Evolutionary conservation across 2,888 invertebrate species (phyloP), one percentile per base, ranked within the genome.

Genomic region (Netelia fuscicornis): DNA sequence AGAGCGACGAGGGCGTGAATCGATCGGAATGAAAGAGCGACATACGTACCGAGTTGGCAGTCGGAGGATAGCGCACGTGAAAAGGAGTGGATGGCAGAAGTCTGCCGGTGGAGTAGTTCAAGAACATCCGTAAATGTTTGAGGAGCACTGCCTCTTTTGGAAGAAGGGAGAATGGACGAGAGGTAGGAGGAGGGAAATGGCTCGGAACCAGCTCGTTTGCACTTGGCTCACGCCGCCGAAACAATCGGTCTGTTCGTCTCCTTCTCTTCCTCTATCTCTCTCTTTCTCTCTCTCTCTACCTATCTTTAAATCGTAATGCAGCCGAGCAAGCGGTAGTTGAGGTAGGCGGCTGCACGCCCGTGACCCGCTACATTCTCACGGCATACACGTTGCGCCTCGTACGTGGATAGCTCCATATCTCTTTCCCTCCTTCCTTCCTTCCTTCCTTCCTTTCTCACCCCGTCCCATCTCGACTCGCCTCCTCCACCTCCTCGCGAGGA

Each of bases 211-310:
- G 87, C 88, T 88, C 88, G 89, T 90, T 90, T 84, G 86, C 89
- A 90, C 90, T 90, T 89, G 89, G 87, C 90, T 89, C 91, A 89
- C 90, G 90, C 89, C 85, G 87, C 85, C 87, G 87, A 89, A 90
- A 91, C 90, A 90, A 91, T 91, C 91, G 90, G 87, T 88, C n/a
- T n/a, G 58, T 17, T 58, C 17, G n/a, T 64, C 64, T 3, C 64
- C 42, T 84, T 78, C 81, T 84, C 85, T 86, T 81, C 56, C 65
- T 84, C 74, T 89, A 88, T 88, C 89, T 89, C 65, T 84, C 74
- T 89, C 88, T 88, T 89, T 88, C 89, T 89, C 78, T 86, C 86
- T 88, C 89, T 89, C 78, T 86, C 86, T 48, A 10, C 13, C 48
- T 48, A 10, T 80, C 75, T 83, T 52, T 72, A 91, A 91, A 90